Evolutionary conservation across 2,888 invertebrate genomes (phyloP), one percentile per base, ranked within the genome.

Genomic region (Branchipolynoe longqiensis): DNA sequence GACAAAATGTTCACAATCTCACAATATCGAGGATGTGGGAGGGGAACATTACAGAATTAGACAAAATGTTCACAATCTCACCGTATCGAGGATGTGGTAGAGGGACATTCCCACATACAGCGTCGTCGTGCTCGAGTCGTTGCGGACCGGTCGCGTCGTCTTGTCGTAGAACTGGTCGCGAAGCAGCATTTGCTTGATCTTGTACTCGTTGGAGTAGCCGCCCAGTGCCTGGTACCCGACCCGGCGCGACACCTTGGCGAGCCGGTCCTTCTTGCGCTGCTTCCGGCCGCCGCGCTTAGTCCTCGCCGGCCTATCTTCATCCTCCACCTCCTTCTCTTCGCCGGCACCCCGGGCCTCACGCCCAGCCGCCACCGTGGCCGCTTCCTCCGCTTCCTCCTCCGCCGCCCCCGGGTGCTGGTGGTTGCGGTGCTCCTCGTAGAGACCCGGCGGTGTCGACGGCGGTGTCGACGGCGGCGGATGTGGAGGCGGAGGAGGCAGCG

Each of bases 1-100:
- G n/a, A n/a, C n/a, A n/a, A 56, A 56, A 56, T 56, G 56, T n/a
- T n/a, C n/a, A n/a, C n/a, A n/a, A n/a, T n/a, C 84, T 85, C 85
- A 90, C 90, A 86, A 90, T 90, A 83, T 90, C 90, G 8, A 90
- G 88, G 58, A 91, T 90, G 82, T 90, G 90, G 85, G 89, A 90
- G n/a, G 91, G 86, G 48, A 48, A 48, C 8, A 48, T 48, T 8
- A 18, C 8, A 48, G 48, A 56, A 56, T 12, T 56, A 8, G n/a
- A n/a, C n/a, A n/a, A 56, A 56, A 56, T 56, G 56, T n/a, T n/a
- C n/a, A n/a, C n/a, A n/a, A n/a, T n/a, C 84, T 85, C 85, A 90
- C 90, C 86, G 90, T 90, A 83, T 90, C 90, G 8, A 90, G 88
- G 58, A 91, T 90, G 82, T 90, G 90, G 85, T 90, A 90, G n/a